Evolutionary conservation across 2,888 invertebrate species (phyloP).

Genomic region (Anticlea derivata): DNA sequence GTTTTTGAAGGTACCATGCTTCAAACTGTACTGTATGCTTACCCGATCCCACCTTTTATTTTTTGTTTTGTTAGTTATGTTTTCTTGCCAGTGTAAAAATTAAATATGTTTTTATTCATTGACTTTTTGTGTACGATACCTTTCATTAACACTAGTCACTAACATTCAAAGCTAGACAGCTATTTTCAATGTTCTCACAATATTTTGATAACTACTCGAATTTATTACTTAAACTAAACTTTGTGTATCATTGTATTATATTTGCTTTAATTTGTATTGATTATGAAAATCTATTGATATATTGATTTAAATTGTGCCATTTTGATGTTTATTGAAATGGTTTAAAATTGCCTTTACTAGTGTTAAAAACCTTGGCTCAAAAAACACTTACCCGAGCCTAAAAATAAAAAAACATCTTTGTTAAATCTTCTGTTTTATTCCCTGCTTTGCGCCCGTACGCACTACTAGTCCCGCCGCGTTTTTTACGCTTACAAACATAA

Average conservation of each 20-base stretch:
- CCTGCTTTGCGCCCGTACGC: constrained; percentile 20
- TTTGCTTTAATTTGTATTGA: constrained; percentile 11
- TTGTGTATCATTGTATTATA: constrained; percentile 9
- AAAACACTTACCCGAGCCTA: background rate
- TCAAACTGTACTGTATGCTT: constrained; percentile 12
- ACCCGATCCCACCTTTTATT: constrained; percentile 26
- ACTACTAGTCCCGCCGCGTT: constrained; percentile 3
- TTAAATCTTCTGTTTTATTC: constrained; percentile 16
- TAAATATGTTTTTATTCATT: constrained; percentile 25
- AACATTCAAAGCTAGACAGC: constrained; percentile 16
- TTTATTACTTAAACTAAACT: background rate
- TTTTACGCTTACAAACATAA: background rate
- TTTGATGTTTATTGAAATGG: background rate
- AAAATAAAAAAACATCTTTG: constrained; percentile 16
- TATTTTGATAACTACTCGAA: constrained; percentile 3
- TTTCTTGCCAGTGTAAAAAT: constrained; percentile 28
- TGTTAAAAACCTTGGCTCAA: constrained; percentile 5
- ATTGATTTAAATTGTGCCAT: constrained; percentile 7
- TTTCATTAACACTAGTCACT: constrained; percentile 12
- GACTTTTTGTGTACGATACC: constrained; percentile 27
- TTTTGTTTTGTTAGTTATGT: constrained; percentile 17
- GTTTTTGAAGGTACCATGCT: constrained; percentile 3
- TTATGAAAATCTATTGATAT: background rate
- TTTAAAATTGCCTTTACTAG: too few relatives aligned
- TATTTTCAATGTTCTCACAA: constrained; percentile 4